These are phyloP conservation scores for Chionodraco myersi DNA, from an alignment of 2,113 vertebrate species.

Conservation along the genomic window DNA sequence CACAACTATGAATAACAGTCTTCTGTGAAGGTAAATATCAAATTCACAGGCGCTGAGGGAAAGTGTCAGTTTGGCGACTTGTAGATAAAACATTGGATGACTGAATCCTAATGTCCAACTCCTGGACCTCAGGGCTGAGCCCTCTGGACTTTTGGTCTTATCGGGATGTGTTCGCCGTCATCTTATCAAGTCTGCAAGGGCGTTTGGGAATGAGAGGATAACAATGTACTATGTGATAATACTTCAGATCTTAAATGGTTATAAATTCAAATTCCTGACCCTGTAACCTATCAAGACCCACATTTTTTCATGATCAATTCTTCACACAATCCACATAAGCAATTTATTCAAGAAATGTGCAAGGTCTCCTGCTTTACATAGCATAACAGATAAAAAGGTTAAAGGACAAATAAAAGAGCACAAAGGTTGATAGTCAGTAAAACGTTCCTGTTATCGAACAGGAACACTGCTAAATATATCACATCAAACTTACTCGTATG, in stretches of 20 bases:
- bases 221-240: background rate
- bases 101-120: background rate
- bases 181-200: background rate
- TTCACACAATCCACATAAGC: background rate
- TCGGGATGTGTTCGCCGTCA: background rate
- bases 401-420: background rate
- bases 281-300: background rate
- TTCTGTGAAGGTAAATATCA: background rate
- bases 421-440: background rate
- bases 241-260: background rate
- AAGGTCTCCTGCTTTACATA: slow-evolving; percentile 1
- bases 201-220: too few species aligned
- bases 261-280: background rate
- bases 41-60: background rate
- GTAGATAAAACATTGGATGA: background rate
- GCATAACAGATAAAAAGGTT: background rate
- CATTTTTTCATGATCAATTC: background rate
- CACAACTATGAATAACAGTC: background rate
- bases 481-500: background rate
- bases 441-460: slow-evolving; percentile 2
- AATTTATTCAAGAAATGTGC: background rate
- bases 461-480: background rate
- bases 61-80: background rate
- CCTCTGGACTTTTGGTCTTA: background rate
- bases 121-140: background rate